Base-by-base conservation (phyloP, 2,888 invertebrate genomes). In the Apamea epomidion region DNA sequence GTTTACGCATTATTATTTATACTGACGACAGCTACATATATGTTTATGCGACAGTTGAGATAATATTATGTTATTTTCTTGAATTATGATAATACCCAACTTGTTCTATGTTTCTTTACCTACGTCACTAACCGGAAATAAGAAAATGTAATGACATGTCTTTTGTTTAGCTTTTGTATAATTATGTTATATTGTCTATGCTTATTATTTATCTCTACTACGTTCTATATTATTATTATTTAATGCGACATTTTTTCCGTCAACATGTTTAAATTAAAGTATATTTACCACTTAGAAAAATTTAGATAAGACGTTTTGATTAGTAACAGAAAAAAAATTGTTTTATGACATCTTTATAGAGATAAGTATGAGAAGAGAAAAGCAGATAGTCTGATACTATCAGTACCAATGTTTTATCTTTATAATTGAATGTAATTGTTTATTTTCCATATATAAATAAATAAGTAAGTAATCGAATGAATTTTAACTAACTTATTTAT, bases 31-130 rank as follows among this genome's bases (percentile, higher is more conserved):
- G 18, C 25, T 25, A 48, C 58, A 32, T 51, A 29, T 54, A 42
- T 58, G 21, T 64, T 60, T 71, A 78, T 42, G 6, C 8, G n/a
- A 75, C 6, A 21, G 7, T 29, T 21, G 14, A 64, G 58, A 37
- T 85, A 81, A 75, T 83, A 10, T 21, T 18, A 72, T 64, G 62
- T 68, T 75, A 83, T 85, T 72, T 81, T 67, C 85, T 74, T 64
- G 29, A 42, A 78, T 74, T 74, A 74, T 70, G n/a, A 42, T 58
- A 48, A 67, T 45, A 51, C 8, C 21, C 37, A 29, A 37, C 12
- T 25, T 58, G 8, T 58, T 3, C 18, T 18, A 69, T 80, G 8
- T 37, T 29, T 12, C 8, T 70, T 37, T 60, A 25, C 25, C 10
- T 58, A 58, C 25, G 42, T 45, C 16, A 32, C 37, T 62, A 37